phyloP scores from a whole-genome alignment of 2,113 vertebrate species.

The Myotis davidii region DNA sequence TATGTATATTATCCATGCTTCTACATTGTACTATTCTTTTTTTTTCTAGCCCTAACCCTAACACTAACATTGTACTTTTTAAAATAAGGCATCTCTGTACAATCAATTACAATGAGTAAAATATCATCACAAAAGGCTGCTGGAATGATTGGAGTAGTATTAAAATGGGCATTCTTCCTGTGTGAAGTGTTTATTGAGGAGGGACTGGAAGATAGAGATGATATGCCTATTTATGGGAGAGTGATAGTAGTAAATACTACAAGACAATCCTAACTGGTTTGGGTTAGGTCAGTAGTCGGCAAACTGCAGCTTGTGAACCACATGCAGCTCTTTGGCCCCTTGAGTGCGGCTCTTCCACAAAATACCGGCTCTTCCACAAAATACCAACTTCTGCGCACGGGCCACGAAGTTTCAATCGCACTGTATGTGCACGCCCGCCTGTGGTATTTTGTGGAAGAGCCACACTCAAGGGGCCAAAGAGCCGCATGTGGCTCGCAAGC shows the following conservation, averaged over 20 bases:
- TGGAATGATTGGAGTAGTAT: background rate
- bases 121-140: background rate
- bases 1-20: constrained; percentile 17
- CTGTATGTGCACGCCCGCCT: too few species aligned
- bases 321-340: too few species aligned
- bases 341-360: too few species aligned
- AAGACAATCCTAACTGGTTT: background rate
- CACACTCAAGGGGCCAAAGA: too few species aligned
- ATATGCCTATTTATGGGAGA: background rate
- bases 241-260: background rate
- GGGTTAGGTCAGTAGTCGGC: too few species aligned
- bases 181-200: background rate
- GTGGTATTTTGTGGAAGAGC: too few species aligned
- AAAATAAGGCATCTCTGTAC: background rate
- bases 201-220: background rate
- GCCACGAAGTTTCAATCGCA: too few species aligned
- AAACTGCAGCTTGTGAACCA: too few species aligned
- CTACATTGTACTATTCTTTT: background rate
- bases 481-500: too few species aligned
- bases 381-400: too few species aligned
- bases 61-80: background rate
- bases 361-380: too few species aligned
- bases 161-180: constrained; percentile 27
- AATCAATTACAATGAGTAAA: constrained; percentile 41
- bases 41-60: background rate